These are phyloP conservation scores for Heteractis magnifica DNA, from an alignment of 92 coral and sea anemone species.

Conservation along the genomic window DNA sequence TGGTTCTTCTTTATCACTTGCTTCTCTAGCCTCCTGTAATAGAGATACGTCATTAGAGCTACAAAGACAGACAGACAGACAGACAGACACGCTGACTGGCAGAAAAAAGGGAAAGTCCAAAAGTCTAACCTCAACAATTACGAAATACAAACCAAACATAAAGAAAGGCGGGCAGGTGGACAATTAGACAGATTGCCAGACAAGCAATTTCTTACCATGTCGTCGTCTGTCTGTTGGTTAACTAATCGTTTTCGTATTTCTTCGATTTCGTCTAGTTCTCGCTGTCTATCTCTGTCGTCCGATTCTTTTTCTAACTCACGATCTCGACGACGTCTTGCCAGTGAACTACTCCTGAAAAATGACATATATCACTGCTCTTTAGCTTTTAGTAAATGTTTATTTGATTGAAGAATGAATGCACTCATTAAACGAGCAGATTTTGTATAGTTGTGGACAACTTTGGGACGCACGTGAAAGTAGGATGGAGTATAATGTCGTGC, in stretches of 20 bases:
- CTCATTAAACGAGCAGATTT: too few species aligned
- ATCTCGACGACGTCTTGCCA: slow-evolving; percentile 81
- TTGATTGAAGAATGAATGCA: too few species aligned
- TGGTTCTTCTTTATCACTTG: slow-evolving; percentile 60
- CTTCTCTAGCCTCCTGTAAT: slow-evolving; percentile 38
- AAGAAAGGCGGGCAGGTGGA: neutral
- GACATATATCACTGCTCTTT: too few species aligned
- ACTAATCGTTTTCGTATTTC: slow-evolving; percentile 86
- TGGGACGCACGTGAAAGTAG: too few species aligned
- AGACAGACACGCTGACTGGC: neutral
- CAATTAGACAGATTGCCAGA: neutral
- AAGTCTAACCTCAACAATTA: neutral
- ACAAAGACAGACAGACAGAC: neutral
- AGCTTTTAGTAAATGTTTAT: too few species aligned
- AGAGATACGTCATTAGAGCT: neutral
- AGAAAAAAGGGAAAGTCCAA: neutral
- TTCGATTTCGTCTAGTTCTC: slow-evolving; percentile 94
- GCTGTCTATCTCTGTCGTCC: slow-evolving; percentile 92
- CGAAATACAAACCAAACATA: neutral
- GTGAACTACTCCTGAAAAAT: slow-evolving; percentile 65
- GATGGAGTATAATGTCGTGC: too few species aligned
- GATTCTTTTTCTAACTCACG: slow-evolving; percentile 78
- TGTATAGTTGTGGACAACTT: too few species aligned
- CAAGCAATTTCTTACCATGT: slow-evolving; percentile 7
- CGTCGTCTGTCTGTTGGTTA: slow-evolving; percentile 68